Conservation (phyloP, 64 coral and sea anemone genomes). For the Astreopora myriophthalma region DNA sequence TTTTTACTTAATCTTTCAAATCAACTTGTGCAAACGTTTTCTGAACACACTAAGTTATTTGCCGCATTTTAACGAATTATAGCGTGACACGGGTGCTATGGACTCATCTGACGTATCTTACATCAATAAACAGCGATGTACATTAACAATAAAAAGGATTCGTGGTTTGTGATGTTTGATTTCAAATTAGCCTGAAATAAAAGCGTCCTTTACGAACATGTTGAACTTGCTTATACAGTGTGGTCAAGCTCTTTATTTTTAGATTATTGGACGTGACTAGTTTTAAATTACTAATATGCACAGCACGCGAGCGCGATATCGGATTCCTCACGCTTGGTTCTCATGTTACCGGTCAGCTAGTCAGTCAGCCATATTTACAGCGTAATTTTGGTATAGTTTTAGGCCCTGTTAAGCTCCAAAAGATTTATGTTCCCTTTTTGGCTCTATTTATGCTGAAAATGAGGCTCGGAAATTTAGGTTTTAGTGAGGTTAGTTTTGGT, state of each 20-base stretch:
- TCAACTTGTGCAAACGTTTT: not conserved
- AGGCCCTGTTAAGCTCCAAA: not conserved
- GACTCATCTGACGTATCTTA: not conserved
- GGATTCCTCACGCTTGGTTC: not conserved
- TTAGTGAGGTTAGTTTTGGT: not conserved
- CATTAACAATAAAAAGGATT: not conserved
- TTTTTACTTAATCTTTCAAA: not conserved
- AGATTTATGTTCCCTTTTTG: not conserved
- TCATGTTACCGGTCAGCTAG: not conserved
- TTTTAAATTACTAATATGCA: not conserved
- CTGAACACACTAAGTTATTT: not conserved
- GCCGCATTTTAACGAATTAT: not conserved
- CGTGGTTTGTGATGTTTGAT: not conserved
- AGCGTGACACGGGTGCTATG: not conserved
- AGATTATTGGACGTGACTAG: not conserved
- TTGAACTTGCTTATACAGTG: not conserved
- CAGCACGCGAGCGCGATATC: not conserved
- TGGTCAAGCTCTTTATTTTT: not conserved
- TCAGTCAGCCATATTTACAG: slow-evolving; percentile 5
- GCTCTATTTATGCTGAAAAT: not conserved
- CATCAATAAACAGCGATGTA: not conserved
- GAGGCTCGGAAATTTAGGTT: not conserved
- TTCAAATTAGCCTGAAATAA: not conserved
- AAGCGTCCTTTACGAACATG: not conserved
- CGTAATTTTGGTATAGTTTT: not conserved